phyloP scores from a whole-genome alignment of 2,888 invertebrate genomes.

The Andrena fulva region DNA sequence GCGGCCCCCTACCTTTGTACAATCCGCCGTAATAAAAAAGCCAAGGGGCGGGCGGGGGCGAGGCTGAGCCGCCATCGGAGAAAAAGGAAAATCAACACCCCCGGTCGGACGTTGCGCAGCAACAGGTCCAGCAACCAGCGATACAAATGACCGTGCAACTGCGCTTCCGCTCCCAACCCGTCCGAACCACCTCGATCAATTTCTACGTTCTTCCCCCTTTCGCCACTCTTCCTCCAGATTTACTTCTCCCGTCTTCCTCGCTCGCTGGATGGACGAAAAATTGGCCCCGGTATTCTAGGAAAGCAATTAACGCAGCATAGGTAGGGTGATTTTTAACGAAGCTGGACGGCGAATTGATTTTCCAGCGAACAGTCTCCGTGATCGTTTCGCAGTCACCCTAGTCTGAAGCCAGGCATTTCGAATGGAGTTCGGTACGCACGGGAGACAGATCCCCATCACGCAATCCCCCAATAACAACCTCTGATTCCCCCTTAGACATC shows the following conservation, averaged over 20 bases:
- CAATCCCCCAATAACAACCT: slow-evolving; percentile 14
- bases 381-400: no score
- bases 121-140: slow-evolving; percentile 66
- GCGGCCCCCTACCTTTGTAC: slow-evolving; percentile 31
- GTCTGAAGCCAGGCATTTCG: no score
- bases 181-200: slow-evolving; percentile 61
- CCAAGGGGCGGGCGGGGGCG: neutral
- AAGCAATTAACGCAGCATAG: no score
- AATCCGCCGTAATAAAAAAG: slow-evolving; percentile 48
- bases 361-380: no score
- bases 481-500: slow-evolving; percentile 36
- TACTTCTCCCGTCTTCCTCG: slow-evolving; percentile 3
- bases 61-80: neutral
- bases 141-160: slow-evolving; percentile 68
- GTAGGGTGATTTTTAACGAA: no score
- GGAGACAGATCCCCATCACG: neutral
- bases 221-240: neutral
- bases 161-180: slow-evolving; percentile 41
- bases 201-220: slow-evolving; percentile 40
- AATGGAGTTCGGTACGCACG: no score
- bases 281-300: neutral
- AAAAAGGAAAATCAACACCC: slow-evolving; percentile 63
- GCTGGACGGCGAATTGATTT: no score
- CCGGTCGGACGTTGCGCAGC: slow-evolving; percentile 48
- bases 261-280: neutral